Base-by-base conservation (phyloP, 2,888 invertebrate species). In the Dryobotodes eremita region DNA sequence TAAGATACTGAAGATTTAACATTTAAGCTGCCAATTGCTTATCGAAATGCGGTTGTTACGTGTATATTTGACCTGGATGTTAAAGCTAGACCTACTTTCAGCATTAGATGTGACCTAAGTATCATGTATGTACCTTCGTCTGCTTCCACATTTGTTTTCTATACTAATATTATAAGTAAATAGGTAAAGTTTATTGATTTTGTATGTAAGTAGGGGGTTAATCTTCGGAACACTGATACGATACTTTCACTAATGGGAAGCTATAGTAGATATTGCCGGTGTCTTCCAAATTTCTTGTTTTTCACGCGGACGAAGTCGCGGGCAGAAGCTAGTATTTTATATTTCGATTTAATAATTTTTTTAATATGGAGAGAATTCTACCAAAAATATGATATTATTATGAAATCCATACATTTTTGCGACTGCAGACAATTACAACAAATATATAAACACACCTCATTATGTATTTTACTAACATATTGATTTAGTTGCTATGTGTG, bases 1-100 rank as follows among this genome's bases (percentile, higher is more conserved):
- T 92, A 94, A 93, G 79, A 86, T 85, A 83, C 80, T 89, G 88
- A 92, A 91, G 90, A 92, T 93, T 90, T 92, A 93, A 92, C 93
- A 93, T 94, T 93, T 93, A 90, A 91, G 89, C 88, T 89, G 89
- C 92, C 88, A 92, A 90, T 90, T 88, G 89, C 86, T 88, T 87
- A 89, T 78, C 84, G 88, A 91, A 89, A 91, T 90, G 89, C 88
- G 86, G 89, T 88, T 86, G 90, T 93, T 93, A 92, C 93, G 92
- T 93, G 86, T 87, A 86, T 82, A 88, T 90, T 87, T 91, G 91
- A 92, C 93, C 91, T 90, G 88, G 87, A 92, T 92, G 79, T 80
- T 88, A 84, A 80, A 85, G 87, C 82, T 88, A 90, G 88, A 86
- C 88, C 85, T 84, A 87, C 83, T 88, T 88, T 75, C 77, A 81